Conservation (phyloP, 1,140 invertebrate genomes). For the Tetraneura akinire region DNA sequence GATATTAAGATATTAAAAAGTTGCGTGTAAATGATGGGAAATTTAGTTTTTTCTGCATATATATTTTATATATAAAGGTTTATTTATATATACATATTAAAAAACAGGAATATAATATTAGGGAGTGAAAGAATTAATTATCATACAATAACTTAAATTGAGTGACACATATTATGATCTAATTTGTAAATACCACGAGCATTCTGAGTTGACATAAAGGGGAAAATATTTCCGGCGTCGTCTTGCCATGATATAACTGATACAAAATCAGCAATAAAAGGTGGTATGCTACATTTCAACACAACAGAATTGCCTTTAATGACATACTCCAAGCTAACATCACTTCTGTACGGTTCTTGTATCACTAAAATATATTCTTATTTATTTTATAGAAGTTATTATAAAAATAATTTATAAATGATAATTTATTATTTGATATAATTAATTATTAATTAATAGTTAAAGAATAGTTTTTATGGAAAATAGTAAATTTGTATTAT, state of each 20-base stretch:
- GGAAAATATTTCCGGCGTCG: slow-evolving; percentile 47
- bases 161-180: slow-evolving; percentile 13
- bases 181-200: slow-evolving; percentile 44
- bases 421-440: too few species aligned
- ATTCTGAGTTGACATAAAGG: slow-evolving; percentile 9
- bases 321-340: slow-evolving; percentile 91
- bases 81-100: too few species aligned
- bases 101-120: neutral
- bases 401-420: neutral
- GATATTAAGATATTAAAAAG: slow-evolving; percentile 41
- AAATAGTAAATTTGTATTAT: too few species aligned
- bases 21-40: neutral
- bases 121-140: slow-evolving; percentile 10
- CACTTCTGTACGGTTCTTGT: slow-evolving; percentile 83
- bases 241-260: slow-evolving; percentile 81
- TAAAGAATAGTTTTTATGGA: too few species aligned
- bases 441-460: neutral
- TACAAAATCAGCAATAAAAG: slow-evolving; percentile 89
- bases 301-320: slow-evolving; percentile 90
- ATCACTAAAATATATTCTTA: slow-evolving; percentile 68
- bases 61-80: neutral
- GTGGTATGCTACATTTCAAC: slow-evolving; percentile 88
- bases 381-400: neutral
- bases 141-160: slow-evolving; percentile 23
- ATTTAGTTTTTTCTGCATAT: neutral